A percentile compares a stretch with the other conserved stretches of the same genome.
These are phyloP conservation scores for Gryon sp. DNA, from an alignment of 1,140 invertebrate genomes.

Conservation along the genomic window DNA sequence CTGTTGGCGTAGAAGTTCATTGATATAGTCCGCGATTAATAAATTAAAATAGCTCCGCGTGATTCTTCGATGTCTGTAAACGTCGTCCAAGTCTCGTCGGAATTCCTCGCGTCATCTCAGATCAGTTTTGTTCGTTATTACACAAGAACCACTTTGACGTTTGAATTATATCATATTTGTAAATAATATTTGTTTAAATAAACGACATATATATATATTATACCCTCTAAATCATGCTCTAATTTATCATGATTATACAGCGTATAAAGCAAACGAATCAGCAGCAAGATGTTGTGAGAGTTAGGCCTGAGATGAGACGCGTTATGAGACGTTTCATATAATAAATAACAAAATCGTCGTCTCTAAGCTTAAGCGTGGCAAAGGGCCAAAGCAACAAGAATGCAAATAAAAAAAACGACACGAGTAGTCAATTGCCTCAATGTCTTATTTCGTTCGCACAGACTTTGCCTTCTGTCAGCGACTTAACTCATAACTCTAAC, in stretches of 20 bases:
- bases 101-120: constrained; percentile 31
- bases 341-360: constrained; percentile 48
- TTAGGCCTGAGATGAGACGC: constrained; percentile 13
- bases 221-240: constrained; percentile 36
- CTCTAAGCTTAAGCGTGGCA: constrained; percentile 20
- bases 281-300: constrained; percentile 19
- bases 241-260: constrained; percentile 31
- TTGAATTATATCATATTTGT: too few relatives aligned
- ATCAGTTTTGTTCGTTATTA: constrained; percentile 8
- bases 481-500: constrained; percentile 19
- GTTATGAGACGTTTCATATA: constrained; percentile 32
- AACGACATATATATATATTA: too few relatives aligned
- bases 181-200: too few relatives aligned
- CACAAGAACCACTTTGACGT: too few relatives aligned
- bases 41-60: constrained; percentile 76
- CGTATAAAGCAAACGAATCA: not conserved
- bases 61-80: constrained; percentile 64
- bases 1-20: constrained; percentile 76
- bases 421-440: constrained; percentile 38
- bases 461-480: constrained; percentile 34
- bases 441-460: constrained; percentile 37
- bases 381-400: constrained; percentile 29
- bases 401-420: constrained; percentile 2
- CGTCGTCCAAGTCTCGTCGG: constrained; percentile 49
- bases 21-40: constrained; percentile 78